A percentile compares a stretch with the other conserved stretches of the same genome.
Evolutionary conservation across 1,140 invertebrate species (phyloP).

Genomic region (Pemphigus obesinymphae): DNA sequence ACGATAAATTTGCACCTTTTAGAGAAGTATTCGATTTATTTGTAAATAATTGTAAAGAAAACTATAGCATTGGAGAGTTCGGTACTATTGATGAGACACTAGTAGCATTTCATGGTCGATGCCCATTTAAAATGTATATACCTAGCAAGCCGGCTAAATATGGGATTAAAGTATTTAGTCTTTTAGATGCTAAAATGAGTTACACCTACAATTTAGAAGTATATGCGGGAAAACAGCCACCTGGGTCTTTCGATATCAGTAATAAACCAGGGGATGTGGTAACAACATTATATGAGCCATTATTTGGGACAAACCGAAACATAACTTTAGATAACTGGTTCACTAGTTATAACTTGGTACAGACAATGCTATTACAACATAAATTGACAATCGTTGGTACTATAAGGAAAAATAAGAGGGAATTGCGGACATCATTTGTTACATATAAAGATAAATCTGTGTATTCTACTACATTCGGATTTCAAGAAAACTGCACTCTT

Average conservation of each 20-base stretch:
- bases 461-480: not conserved
- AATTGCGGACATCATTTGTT: not conserved
- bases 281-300: not conserved
- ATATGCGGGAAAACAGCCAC: slow-evolving; percentile 31
- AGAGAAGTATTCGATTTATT: not conserved
- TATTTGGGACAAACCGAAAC: not conserved
- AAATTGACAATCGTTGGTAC: slow-evolving; percentile 8
- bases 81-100: slow-evolving; percentile 50
- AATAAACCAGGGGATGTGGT: not conserved
- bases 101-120: slow-evolving; percentile 50
- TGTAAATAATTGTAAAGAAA: slow-evolving; percentile 14
- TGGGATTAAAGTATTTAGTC: slow-evolving; percentile 52
- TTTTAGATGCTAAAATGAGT: slow-evolving; percentile 51
- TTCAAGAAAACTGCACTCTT: not conserved
- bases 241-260: not conserved
- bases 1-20: not conserved
- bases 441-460: not conserved
- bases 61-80: slow-evolving; percentile 46
- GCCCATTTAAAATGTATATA: slow-evolving; percentile 52
- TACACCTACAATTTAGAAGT: slow-evolving; percentile 49
- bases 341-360: not conserved
- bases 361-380: not conserved
- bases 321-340: slow-evolving; percentile 6
- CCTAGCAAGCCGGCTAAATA: slow-evolving; percentile 47
- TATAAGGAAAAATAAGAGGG: not conserved